A percentile compares a stretch with the other conserved stretches of the same genome.
Evolutionary conservation across 2,113 vertebrate genomes (phyloP).

Genomic region (Petrocephalus zakoni): DNA sequence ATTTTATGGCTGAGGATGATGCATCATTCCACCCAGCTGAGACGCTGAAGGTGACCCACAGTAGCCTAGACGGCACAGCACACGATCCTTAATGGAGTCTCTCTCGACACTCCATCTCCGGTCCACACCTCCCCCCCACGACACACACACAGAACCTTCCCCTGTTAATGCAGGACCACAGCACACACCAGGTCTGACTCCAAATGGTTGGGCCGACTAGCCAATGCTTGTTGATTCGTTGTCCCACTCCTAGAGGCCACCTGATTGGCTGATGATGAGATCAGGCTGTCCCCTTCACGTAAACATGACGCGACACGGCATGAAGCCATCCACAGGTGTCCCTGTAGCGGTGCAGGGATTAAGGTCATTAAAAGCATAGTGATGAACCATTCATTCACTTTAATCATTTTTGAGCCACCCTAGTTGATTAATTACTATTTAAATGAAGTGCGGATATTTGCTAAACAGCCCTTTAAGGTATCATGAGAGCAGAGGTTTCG

Average conservation of each 20-base stretch:
- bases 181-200: neutral
- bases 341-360: no score
- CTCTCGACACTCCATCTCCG: conserved; percentile 7
- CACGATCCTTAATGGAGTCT: conserved; percentile 83
- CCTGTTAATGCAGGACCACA: neutral
- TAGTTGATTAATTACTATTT: neutral
- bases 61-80: conserved; percentile 77
- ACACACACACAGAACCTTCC: neutral
- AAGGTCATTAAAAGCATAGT: neutral
- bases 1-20: conserved; percentile 53
- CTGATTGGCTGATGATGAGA: neutral
- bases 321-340: neutral
- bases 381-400: neutral
- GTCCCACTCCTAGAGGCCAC: neutral
- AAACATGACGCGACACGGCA: neutral
- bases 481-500: no score
- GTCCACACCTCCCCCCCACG: neutral
- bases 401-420: neutral
- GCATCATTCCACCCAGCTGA: conserved; percentile 66
- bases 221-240: neutral
- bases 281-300: neutral
- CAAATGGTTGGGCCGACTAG: neutral
- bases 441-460: neutral
- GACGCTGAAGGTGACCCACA: conserved; percentile 81
- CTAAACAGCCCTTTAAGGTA: neutral